Percentiles rank a stretch among this genome's conserved stretches.
phyloP scores from a whole-genome alignment of 2,888 invertebrate species.

The Eutolmus rufibarbis region DNA sequence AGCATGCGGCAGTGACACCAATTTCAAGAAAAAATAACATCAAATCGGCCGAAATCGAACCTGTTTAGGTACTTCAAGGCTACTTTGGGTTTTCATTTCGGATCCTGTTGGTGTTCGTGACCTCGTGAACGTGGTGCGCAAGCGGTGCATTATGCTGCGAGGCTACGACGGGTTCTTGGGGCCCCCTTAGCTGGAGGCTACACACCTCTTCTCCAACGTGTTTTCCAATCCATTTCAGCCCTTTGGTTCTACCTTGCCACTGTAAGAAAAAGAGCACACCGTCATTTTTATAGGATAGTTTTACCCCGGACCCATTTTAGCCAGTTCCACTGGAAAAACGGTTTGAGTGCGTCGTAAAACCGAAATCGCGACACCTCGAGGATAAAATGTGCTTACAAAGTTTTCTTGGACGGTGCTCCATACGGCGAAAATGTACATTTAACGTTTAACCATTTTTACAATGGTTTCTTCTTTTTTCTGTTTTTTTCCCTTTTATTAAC shows the following conservation, averaged over 20 bases:
- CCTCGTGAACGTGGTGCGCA: constrained; percentile 86
- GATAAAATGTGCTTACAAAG: constrained; percentile 25
- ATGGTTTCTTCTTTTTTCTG: not conserved
- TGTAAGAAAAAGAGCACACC: constrained; percentile 30
- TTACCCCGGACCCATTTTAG: not conserved
- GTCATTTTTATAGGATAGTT: not conserved
- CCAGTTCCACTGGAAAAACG: not conserved
- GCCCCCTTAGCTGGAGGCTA: constrained; percentile 50
- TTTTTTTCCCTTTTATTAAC: not conserved
- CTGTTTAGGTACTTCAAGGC: constrained; percentile 89
- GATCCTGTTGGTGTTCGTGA: constrained; percentile 87
- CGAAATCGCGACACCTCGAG: not conserved
- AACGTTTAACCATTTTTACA: not conserved
- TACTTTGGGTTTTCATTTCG: constrained; percentile 91
- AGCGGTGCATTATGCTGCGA: constrained; percentile 61
- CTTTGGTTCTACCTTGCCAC: constrained; percentile 45
- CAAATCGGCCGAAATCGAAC: constrained; percentile 55
- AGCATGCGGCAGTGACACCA: not conserved
- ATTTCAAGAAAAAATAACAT: not conserved
- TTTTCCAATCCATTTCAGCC: constrained; percentile 52
- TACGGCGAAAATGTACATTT: not conserved
- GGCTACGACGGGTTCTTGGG: constrained; percentile 45
- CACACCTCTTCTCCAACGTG: constrained; percentile 52
- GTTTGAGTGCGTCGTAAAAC: not conserved
- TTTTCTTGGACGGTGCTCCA: not conserved